Base-by-base conservation (phyloP, 1,140 invertebrate genomes). In the Formica selysi region DNA sequence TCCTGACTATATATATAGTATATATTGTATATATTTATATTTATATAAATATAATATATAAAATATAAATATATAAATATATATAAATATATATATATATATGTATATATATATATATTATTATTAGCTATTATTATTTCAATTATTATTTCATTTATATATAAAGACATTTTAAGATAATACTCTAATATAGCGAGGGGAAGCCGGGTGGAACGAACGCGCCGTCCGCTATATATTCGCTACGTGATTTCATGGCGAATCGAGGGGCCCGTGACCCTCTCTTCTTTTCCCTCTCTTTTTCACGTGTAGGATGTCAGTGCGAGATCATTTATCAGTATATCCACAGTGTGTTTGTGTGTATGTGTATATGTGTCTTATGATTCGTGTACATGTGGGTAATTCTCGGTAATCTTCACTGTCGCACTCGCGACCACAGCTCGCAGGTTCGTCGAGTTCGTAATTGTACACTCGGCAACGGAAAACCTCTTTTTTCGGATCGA, bases 81-180 rank as follows among this genome's bases (percentile, higher is more conserved):
- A n/a, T n/a, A n/a, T n/a, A n/a, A n/a, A n/a, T n/a, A n/a, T n/a
- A n/a, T n/a, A n/a, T n/a, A n/a, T n/a, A n/a, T n/a, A n/a, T n/a
- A n/a, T n/a, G n/a, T 86, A 38, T 71, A 67, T 80, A 51, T 76
- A 76, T 86, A 38, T 71, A 86, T 86, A 89, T 74, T 89, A 87
- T 79, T 90, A 89, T 81, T 90, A 87, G 32, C 68, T 90, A 90
- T 86, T 84, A 85, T 93, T 92, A 92, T 91, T 90, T 94, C 88
- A 91, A 94, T 93, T 93, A 87, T 92, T 93, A 92, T 93, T 85
- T 93, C 89, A 89, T 91, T 92, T 93, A 93, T 93, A 93, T 94
- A 93, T 93, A 94, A 93, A 93, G 92, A 87, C 93, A 81, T 73
- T 79, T 81, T 81, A 93, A 93, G 91, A 91, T 94, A 93, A 93